Conservation (phyloP, 2,888 invertebrate genomes). For the Drosophila nr. perissopoda region DNA sequence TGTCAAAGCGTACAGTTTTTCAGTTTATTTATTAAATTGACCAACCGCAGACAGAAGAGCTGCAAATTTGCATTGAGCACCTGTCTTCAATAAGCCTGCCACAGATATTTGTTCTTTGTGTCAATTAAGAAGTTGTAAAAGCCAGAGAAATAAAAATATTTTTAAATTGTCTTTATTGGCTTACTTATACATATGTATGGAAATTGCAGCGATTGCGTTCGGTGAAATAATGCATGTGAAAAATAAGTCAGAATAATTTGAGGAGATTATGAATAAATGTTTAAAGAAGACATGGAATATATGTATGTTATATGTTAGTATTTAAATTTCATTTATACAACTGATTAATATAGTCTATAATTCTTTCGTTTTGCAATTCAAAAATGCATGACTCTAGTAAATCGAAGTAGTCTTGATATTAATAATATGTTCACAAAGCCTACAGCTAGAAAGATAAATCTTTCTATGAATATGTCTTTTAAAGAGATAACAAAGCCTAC, state of each 20-base stretch:
- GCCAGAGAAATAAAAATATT: background rate
- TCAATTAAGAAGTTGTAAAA: constrained; percentile 5
- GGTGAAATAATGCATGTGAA: background rate
- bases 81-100: background rate
- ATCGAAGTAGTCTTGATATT: background rate
- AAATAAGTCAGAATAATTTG: background rate
- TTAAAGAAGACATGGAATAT: background rate
- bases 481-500: background rate
- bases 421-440: background rate
- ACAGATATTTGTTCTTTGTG: constrained; percentile 1
- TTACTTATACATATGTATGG: background rate
- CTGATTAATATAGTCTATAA: background rate
- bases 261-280: background rate
- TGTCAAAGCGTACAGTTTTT: constrained; percentile 18
- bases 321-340: background rate
- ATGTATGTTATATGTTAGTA: background rate
- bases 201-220: background rate
- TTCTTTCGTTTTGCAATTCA: background rate
- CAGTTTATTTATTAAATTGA: constrained; percentile 26
- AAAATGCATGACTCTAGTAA: background rate
- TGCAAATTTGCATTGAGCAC: background rate
- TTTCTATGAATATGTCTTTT: background rate
- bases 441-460: background rate
- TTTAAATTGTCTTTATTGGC: background rate
- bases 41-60: constrained; percentile 1